Evolutionary conservation across 2,797 vertebrate species (phyloP).

Genomic region (Adelosebastes latens): DNA sequence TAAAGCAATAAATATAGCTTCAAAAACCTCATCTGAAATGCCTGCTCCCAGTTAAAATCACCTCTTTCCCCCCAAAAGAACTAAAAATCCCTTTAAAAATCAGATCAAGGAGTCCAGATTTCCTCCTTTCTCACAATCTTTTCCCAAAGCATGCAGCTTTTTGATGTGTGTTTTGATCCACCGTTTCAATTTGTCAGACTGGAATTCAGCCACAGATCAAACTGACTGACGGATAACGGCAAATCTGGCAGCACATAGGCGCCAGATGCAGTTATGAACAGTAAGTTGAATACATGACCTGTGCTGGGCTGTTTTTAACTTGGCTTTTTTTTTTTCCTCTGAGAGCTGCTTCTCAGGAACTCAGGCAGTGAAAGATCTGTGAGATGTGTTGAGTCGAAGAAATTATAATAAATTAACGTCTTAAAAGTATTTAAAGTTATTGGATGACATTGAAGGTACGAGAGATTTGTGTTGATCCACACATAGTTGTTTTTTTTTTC

Average conservation of each 20-base stretch:
- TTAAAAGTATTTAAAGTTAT: neutral
- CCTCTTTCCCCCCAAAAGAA: neutral
- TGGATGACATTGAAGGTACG: too few species aligned
- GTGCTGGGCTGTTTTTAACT: constrained; percentile 4
- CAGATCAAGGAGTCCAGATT: neutral
- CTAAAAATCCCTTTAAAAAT: neutral
- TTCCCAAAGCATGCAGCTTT: neutral
- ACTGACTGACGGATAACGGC: constrained; percentile 15
- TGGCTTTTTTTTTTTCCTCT: neutral
- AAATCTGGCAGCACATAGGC: constrained; percentile 25
- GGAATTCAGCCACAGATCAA: constrained; percentile 43
- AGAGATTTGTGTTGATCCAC: neutral
- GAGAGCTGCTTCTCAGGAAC: neutral
- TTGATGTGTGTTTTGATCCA: constrained; percentile 23
- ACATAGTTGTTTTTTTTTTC: too few species aligned
- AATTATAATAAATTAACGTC: neutral
- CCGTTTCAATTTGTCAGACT: constrained; percentile 32
- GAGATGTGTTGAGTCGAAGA: neutral
- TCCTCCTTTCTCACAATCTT: neutral
- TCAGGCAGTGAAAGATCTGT: neutral
- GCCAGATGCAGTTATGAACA: constrained; percentile 18
- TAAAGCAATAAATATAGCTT: neutral
- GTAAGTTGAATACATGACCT: constrained; percentile 2
- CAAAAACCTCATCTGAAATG: neutral
- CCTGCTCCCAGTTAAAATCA: neutral